Base-by-base conservation (phyloP, 2,797 vertebrate species). In the Amphiprion clarkii region DNA sequence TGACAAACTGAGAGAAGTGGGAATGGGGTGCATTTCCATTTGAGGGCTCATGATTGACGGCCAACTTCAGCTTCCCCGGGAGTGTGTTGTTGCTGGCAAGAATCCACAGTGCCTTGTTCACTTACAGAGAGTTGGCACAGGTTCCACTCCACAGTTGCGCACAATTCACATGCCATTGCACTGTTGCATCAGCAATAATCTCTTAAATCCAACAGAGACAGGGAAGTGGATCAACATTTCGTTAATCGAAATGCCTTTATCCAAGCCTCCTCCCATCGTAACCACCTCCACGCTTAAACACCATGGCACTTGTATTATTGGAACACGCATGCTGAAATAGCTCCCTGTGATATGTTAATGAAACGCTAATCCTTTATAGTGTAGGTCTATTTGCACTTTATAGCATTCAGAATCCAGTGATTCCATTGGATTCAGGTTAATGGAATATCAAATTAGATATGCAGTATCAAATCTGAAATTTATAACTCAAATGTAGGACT, bases 161-260 rank as follows among this genome's bases (percentile, higher is more conserved):
- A 70, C 85, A 76, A 81, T 89, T 88, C 78, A 81, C 88, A 84
- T 90, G 89, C 88, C 90, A 86, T 78, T 40, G 87, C 91, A 83
- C 90, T 83, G 88, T 92, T 92, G 90, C 91, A 85, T 91, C 92
- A 91, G 92, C 89, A 89, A 89, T 91, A 89, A 89, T 90, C 92
- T 90, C 76, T 85, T 77, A 86, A 86, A 92, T 79, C 87, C 89
- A 89, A 87, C 62, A 59, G 85, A 90, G 75, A 79, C 79, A 42
- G 56, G 81, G 83, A 84, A 87, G 89, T 48, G 84, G 83, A 89
- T 87, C 84, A 80, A 74, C 67, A 29, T 78, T 90, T 73, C 62
- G 79, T 87, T 88, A 87, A 92, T 91, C 57, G 66, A 88, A 89
- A 87, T 63, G 73, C 79, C 80, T 89, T 88, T 84, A 83, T 90